Evolutionary conservation across 53 echinoderm and acorn worm species (phyloP).

Genomic region (Crossaster papposus): DNA sequence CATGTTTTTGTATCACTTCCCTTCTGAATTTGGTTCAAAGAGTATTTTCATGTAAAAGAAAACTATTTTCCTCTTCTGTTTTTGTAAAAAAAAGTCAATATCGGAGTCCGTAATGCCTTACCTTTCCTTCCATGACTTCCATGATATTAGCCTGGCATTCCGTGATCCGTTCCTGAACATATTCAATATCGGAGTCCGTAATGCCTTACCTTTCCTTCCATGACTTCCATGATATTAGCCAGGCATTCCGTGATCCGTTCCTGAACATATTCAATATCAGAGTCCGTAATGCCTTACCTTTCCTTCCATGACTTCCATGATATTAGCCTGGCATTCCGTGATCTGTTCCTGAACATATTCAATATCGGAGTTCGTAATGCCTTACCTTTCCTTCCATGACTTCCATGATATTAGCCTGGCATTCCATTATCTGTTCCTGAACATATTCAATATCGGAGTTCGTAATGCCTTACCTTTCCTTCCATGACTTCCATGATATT

Average conservation of each 20-base stretch:
- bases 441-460: constrained; percentile 70
- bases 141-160: no score
- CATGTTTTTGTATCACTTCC: no score
- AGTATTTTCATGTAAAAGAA: no score
- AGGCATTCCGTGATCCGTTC: constrained; percentile 92
- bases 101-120: no score
- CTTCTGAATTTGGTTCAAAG: no score
- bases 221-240: constrained; percentile 26
- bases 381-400: constrained; percentile 97
- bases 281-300: constrained; percentile 72
- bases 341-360: constrained; percentile 86
- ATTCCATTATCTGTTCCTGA: constrained; percentile 84
- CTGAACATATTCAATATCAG: constrained; percentile 81
- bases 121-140: no score
- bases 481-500: constrained; percentile 97
- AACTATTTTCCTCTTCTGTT: no score
- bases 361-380: constrained; percentile 67
- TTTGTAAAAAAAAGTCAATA: no score
- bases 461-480: constrained; percentile 76
- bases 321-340: constrained; percentile 89
- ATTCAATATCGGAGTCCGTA: no score
- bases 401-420: constrained; percentile 92
- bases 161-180: no score
- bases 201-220: no score
- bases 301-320: constrained; percentile 95